Conservation (phyloP, 2,113 vertebrate species). For the Mirounga angustirostris region DNA sequence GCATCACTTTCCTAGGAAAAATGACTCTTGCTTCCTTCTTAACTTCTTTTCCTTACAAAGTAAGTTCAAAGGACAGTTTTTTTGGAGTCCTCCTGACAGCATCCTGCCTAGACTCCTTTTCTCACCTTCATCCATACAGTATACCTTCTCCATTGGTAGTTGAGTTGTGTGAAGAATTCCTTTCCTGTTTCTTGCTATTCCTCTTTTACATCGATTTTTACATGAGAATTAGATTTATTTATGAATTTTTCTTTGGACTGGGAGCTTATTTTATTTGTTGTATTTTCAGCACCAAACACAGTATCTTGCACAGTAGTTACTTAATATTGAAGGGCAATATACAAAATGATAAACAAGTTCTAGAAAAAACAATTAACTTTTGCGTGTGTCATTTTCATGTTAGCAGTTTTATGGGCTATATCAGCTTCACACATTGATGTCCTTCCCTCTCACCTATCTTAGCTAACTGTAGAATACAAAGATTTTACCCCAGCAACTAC, state of each 20-base stretch:
- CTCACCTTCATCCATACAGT: rapidly evolving
- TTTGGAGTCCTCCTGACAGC: background rate
- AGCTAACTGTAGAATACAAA: background rate
- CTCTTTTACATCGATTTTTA: background rate
- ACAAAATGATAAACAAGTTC: background rate
- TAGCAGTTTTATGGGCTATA: background rate
- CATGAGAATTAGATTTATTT: background rate
- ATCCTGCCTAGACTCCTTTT: background rate
- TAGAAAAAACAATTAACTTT: background rate
- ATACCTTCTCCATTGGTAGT: background rate
- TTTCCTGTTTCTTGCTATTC: background rate
- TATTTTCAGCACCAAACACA: background rate
- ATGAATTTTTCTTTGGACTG: background rate
- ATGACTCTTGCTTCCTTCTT: background rate
- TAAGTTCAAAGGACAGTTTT: background rate
- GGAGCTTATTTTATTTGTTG: background rate
- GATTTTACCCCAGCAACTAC: background rate
- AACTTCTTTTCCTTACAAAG: background rate
- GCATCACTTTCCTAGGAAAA: background rate
- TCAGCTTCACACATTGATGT: background rate
- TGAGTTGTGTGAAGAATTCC: background rate
- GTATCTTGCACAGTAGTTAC: background rate
- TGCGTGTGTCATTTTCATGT: background rate
- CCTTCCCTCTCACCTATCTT: background rate
- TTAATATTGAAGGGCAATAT: background rate